phyloP scores from a whole-genome alignment of 2,113 vertebrate species.

The Gracilinanus agilis region DNA sequence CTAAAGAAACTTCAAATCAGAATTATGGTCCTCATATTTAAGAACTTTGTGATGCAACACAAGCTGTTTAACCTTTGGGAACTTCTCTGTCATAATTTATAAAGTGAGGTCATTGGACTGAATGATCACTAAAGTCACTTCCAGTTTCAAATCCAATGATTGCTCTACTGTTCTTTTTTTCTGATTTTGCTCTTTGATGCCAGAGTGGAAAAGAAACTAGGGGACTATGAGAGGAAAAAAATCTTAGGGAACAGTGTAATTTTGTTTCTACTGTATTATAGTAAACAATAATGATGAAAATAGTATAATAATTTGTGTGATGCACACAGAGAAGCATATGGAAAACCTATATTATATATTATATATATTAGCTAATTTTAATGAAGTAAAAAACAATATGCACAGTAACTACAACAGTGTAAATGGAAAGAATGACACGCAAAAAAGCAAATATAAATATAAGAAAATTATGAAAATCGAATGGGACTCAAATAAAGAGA shows the following conservation, averaged over 20 bases:
- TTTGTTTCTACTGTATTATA: not conserved
- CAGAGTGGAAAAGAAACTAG: not conserved
- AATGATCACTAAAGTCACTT: not conserved
- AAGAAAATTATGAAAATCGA: not conserved
- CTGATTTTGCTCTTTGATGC: not conserved
- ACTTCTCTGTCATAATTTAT: not conserved
- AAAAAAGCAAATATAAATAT: not conserved
- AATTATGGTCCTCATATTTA: not conserved
- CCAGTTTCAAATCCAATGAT: not conserved
- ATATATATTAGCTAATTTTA: not conserved
- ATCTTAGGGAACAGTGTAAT: not conserved
- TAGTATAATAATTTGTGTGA: not conserved
- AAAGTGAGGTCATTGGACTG: not conserved
- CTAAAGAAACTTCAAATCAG: not conserved
- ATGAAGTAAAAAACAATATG: not conserved
- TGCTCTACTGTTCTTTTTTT: not conserved
- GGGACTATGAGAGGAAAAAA: not conserved
- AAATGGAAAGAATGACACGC: not conserved
- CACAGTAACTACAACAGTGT: not conserved
- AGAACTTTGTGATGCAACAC: not conserved
- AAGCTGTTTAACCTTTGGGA: not conserved
- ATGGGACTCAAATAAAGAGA: not conserved
- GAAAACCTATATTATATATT: too few relatives aligned
- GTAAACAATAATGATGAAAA: not conserved
- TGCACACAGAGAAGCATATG: not conserved